Conservation (phyloP, 2,888 invertebrate genomes). For the Pseudolycoriella hygida region DNA sequence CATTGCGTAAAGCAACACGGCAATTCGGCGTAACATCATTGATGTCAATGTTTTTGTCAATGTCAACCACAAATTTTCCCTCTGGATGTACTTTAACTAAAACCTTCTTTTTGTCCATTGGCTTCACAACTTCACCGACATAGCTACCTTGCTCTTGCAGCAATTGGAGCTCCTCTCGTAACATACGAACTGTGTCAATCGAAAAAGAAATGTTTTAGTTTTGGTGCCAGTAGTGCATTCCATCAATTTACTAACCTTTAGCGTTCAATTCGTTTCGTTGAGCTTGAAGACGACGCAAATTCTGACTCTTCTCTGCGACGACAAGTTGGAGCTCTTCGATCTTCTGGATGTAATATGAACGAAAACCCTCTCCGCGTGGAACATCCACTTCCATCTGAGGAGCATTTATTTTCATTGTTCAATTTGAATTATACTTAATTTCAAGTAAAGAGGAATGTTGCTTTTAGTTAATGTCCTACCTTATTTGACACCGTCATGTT, state of each 20-base stretch:
- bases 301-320: slow-evolving; percentile 95
- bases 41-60: slow-evolving; percentile 98
- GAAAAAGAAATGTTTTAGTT: background rate
- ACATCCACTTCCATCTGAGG: slow-evolving; percentile 62
- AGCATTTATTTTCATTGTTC: no score
- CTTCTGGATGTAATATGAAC: slow-evolving; percentile 93
- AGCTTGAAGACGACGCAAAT: slow-evolving; percentile 89
- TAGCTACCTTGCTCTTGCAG: slow-evolving; percentile 97
- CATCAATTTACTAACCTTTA: slow-evolving; percentile 48
- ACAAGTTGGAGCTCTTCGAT: slow-evolving; percentile 92
- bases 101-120: slow-evolving; percentile 99
- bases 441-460: no score
- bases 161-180: slow-evolving; percentile 91
- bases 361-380: slow-evolving; percentile 68
- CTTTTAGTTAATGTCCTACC: no score
- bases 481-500: no score
- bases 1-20: slow-evolving; percentile 92
- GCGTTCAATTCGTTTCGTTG: slow-evolving; percentile 98
- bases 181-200: slow-evolving; percentile 61
- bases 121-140: slow-evolving; percentile 98
- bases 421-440: no score
- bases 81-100: slow-evolving; percentile 98
- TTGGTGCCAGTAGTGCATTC: no score
- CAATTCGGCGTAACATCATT: slow-evolving; percentile 95
- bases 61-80: slow-evolving; percentile 97